Evolutionary conservation across 2,888 invertebrate species (phyloP).

Genomic region (Ochlodes sylvanus): DNA sequence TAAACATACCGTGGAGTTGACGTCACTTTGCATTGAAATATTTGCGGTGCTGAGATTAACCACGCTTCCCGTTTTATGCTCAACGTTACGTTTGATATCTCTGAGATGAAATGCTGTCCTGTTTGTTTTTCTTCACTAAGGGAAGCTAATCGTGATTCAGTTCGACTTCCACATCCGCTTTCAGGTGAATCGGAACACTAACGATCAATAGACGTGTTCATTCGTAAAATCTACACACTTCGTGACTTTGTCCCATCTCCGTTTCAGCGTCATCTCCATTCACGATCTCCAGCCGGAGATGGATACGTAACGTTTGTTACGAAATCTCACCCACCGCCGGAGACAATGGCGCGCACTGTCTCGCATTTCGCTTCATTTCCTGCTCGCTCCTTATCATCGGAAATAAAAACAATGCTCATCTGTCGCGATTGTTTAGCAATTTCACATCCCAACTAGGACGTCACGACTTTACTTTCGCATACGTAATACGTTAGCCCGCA

Average conservation of each 20-base stretch:
- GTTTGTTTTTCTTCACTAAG: no score
- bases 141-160: no score
- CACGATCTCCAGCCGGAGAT: constrained; percentile 54
- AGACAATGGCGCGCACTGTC: constrained; percentile 67
- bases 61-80: no score
- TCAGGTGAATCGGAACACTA: no score
- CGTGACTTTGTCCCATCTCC: constrained; percentile 22
- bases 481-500: constrained; percentile 24
- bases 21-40: no score
- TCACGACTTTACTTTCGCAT: constrained; percentile 30
- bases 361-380: constrained; percentile 67
- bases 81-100: no score
- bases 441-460: constrained; percentile 55
- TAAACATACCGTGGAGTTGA: constrained; percentile 7
- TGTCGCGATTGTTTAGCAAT: constrained; percentile 64
- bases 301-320: constrained; percentile 54
- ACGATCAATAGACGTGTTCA: no score
- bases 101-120: no score
- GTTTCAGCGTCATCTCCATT: constrained; percentile 39
- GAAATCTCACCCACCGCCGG: constrained; percentile 58
- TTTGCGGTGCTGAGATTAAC: no score
- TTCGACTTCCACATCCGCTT: no score
- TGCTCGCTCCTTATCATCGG: constrained; percentile 61
- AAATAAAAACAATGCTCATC: constrained; percentile 68
- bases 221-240: neutral